Evolutionary conservation across 2,888 invertebrate species (phyloP), one percentile per base, ranked within the genome.

Genomic region (Archips crataeganus): DNA sequence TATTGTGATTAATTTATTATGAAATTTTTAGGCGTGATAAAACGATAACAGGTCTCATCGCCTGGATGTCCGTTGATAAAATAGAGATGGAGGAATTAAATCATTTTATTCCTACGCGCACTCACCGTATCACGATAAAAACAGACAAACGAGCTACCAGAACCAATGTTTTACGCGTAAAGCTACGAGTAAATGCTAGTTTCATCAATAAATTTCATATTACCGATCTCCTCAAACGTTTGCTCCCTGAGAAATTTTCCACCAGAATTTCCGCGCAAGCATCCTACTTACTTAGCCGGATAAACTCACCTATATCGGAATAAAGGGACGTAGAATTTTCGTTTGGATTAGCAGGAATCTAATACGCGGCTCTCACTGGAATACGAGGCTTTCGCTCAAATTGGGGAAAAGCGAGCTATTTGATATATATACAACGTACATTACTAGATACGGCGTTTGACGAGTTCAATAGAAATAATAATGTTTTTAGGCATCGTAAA

Each of bases 271-370:
- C 1, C 57, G 32, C 32, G 57, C 11, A 51, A 51, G n/a, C 32
- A 36, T 65, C 47, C 63, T 45, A 51, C 64, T 49, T 36, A 32
- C 59, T 71, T 71, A 42, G 60, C 61, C 51, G 57, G 68, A 73
- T 73, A 51, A 65, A 36, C 51, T 10, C 68, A 39, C 68, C 39
- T 62, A 61, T 67, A 32, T 47, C 61, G 34, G 57, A 57, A 62
- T 73, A 68, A 68, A 68, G 57, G 67, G 72, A 63, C 36, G 47
- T 51, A n/a, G 47, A 63, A 71, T 71, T 68, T 71, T 68, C 71
- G 75, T 75, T 68, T 61, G 75, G 71, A 71, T 75, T 75, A 75
- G 65, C 69, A 57, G 65, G 71, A 75, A 75, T 72, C 61, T 69
- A 75, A 72, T 75, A 66, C 75, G 39, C 49, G 45, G 36, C 34